Conservation (phyloP, 2,113 vertebrate species). For the Chinchilla lanigera region DNA sequence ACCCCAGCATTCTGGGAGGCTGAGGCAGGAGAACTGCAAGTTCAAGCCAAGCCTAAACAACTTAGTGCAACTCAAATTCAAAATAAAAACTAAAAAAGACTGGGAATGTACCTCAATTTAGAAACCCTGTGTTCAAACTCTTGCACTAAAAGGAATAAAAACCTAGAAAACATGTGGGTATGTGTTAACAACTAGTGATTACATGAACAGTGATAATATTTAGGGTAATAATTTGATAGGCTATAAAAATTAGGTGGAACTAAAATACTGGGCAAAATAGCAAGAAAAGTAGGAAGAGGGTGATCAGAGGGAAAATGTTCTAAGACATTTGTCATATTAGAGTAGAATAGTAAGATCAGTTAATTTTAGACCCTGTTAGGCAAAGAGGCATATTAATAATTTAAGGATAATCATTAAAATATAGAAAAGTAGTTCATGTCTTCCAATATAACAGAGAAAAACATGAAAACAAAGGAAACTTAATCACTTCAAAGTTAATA, state of each 20-base stretch:
- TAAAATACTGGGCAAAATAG: not conserved
- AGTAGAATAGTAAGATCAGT: not conserved
- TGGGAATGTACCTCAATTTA: not conserved
- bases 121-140: not conserved
- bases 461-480: not conserved
- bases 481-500: not conserved
- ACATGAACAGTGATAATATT: not conserved
- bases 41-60: not conserved
- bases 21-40: not conserved
- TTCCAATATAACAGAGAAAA: not conserved
- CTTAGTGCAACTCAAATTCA: not conserved
- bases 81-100: not conserved
- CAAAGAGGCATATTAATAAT: not conserved
- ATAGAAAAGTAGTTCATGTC: not conserved
- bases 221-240: not conserved
- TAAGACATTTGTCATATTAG: not conserved
- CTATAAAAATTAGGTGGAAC: not conserved
- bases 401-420: constrained; percentile 13
- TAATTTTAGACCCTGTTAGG: not conserved
- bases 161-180: not conserved
- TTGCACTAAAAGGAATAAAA: not conserved
- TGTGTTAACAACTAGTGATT: not conserved
- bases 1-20: not conserved
- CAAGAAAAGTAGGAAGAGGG: not conserved
- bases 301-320: not conserved